Base-by-base conservation (phyloP, 1,140 invertebrate species). In the Bombus balteatus region DNA sequence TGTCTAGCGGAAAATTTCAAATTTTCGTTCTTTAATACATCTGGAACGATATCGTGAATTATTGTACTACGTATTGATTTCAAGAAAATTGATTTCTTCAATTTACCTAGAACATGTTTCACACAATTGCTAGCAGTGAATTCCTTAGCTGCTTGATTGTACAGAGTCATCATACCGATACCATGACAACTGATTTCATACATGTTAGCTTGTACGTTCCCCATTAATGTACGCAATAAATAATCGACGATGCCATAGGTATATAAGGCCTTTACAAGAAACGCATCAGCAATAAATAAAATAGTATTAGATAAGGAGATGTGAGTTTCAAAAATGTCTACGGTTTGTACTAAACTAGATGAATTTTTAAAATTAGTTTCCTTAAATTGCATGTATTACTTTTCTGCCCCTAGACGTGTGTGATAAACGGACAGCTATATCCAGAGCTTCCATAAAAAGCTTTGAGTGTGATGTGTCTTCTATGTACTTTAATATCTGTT, bases 131-230 rank as follows among this genome's bases (percentile, higher is more conserved):
- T 83, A 10, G 66, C 74, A 3, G 82, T 86, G 22, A 95, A 81
- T 80, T 92, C 88, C 70, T 88, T 86, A 37, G 88, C 89, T n/a
- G 94, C 90, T n/a, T 81, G 83, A 59, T 43, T 74, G 62, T 92
- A 86, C 25, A 89, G 74, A 18, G 85, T 71, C 92, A 95, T 94
- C 76, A 89, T 89, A 4, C 83, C 91, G 41, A 94, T 89, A 8
- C 89, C 92, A 15, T 78, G 87, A 78, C 92, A 94, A 78, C 81
- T 76, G 28, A 81, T 87, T 62, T 91, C 76, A 53, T 82, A 87
- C 72, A 91, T 72, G 25, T 90, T 81, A 53, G 87, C 73, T 28
- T 91, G 75, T 6, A 86, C 62, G 3, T 43, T 83, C 41, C 81
- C 81, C 72, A 66, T 76, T 75, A 94, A 81, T 28, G 88, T 83